Percentiles rank a stretch among this genome's conserved stretches.
Evolutionary conservation across 2,113 vertebrate genomes (phyloP).

Genomic region (Dolichotis patagonum): DNA sequence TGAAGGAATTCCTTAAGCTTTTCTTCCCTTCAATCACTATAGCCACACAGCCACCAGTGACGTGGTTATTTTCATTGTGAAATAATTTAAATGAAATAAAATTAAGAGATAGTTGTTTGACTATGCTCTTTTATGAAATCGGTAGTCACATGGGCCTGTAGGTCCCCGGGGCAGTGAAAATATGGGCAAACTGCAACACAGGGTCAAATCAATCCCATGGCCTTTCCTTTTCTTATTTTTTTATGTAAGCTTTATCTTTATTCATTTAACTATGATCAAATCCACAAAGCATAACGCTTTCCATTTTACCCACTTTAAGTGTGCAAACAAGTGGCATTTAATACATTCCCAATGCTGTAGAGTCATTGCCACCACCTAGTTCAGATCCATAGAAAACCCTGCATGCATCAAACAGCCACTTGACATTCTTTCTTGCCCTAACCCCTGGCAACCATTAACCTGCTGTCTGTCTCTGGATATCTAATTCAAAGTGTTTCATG

Average conservation of each 20-base stretch:
- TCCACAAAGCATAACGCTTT: neutral
- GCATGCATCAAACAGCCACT: fast-evolving
- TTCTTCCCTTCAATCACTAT: neutral
- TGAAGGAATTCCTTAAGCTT: neutral
- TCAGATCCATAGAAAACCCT: neutral
- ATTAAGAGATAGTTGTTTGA: neutral
- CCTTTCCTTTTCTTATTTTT: neutral
- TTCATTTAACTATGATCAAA: neutral
- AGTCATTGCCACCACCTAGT: neutral
- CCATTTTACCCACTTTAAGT: neutral
- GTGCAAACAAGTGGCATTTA: neutral
- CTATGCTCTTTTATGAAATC: neutral
- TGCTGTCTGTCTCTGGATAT: neutral
- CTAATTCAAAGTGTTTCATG: neutral
- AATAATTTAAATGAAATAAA: neutral
- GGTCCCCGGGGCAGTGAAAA: neutral
- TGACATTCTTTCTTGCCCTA: neutral
- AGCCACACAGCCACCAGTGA: neutral
- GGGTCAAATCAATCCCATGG: neutral
- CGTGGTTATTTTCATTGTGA: neutral
- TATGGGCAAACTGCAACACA: neutral
- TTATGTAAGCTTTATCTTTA: neutral
- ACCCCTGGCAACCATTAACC: neutral
- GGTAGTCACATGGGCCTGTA: no score
- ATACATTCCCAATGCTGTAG: neutral